Evolutionary conservation across 2,888 invertebrate genomes (phyloP), one percentile per base, ranked within the genome.

Genomic region (Parochlus steinenii): DNA sequence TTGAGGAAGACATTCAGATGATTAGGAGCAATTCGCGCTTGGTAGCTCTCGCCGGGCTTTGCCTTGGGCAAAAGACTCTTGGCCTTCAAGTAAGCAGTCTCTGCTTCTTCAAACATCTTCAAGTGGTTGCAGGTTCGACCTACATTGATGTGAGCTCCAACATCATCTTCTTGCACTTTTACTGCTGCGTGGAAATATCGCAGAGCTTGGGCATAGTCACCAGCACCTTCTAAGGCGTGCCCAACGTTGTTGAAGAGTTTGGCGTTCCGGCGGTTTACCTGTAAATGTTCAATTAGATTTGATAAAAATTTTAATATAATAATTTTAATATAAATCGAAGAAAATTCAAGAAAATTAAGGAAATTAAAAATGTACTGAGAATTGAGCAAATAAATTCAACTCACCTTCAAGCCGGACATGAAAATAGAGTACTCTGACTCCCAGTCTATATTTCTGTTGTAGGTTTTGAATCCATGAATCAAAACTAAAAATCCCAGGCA

Each of bases 211-310:
- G 61, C 58, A 47, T 67, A 74, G 18, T 62, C 63, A 0, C 66
- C 64, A 14, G 69, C 70, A 10, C 69, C 79, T 63, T 95, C 93
- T 45, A 95, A 62, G 1, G 92, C 90, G 58, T 95, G 93, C 0
- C 93, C 95, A 3, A 95, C 92, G 58, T 95, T 95, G 61, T 95
- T 95, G 62, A 86, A 95, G 16, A 95, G 65, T 58, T 95, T 95
- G 16, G 95, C 95, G 61, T 95, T 95, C 43, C 76, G 71, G 45
- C 78, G 77, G 54, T 87, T 92, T n/a, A n/a, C n/a, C n/a, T n/a
- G n/a, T n/a, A 30, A 89, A 77, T 50, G 65, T 65, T 22, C 7
- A 22, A 22, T 10, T 10, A n/a, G n/a, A n/a, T n/a, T n/a, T n/a
- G n/a, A n/a, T n/a, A n/a, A n/a, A n/a, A n/a, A n/a, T n/a, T n/a